Conservation (phyloP, 2,797 vertebrate species). For the Falco naumanni region DNA sequence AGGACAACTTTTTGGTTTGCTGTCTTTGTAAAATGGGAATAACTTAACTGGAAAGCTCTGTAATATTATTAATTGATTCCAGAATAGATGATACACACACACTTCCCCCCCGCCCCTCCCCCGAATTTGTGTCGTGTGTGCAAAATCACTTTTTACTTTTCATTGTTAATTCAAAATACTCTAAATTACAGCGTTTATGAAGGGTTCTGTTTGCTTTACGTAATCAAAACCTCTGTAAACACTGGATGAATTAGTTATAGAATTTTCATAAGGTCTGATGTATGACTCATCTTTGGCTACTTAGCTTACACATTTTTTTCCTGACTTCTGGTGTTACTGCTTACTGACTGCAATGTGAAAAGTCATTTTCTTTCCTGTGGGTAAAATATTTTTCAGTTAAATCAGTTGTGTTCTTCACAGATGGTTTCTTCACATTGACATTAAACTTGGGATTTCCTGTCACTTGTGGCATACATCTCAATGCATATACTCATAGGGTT, state of each 20-base stretch:
- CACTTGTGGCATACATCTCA: neutral
- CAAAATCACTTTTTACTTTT: neutral
- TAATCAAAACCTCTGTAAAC: neutral
- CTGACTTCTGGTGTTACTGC: neutral
- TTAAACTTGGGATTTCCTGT: neutral
- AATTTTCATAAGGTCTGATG: neutral
- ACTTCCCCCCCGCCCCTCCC: too few relatives aligned
- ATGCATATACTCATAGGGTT: neutral
- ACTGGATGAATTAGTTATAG: neutral
- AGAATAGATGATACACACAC: neutral
- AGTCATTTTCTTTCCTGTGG: neutral
- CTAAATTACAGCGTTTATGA: neutral
- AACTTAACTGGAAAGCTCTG: neutral
- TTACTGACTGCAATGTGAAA: neutral
- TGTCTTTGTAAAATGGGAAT: neutral
- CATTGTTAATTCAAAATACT: neutral
- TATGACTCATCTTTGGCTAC: neutral
- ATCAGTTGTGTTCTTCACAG: neutral
- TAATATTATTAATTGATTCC: neutral
- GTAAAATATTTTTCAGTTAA: neutral
- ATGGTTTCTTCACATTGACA: neutral
- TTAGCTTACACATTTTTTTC: neutral
- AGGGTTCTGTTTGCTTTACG: neutral
- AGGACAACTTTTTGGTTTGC: neutral
- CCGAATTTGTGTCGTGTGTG: neutral